Evolutionary conservation across 2,888 invertebrate species (phyloP).

Genomic region (Calephelis perditalis): DNA sequence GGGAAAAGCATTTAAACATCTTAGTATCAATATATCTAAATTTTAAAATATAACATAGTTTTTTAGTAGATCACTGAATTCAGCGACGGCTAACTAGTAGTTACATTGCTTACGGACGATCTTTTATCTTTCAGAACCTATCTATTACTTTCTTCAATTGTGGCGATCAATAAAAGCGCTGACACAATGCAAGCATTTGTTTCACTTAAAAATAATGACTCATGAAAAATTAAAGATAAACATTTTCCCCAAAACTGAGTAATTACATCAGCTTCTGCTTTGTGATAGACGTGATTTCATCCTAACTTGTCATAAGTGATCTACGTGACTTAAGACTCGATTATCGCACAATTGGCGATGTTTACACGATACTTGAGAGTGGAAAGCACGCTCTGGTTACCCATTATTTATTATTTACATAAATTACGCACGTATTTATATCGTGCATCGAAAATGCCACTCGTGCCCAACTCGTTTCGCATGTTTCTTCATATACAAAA

Average conservation of each 20-base stretch:
- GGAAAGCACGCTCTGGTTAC: slow-evolving; percentile 19
- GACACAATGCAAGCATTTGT: no score
- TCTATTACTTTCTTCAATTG: no score
- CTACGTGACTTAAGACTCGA: slow-evolving; percentile 29
- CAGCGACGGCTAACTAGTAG: no score
- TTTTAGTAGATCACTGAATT: no score
- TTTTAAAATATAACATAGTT: no score
- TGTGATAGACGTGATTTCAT: slow-evolving; percentile 16
- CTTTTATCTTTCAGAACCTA: no score
- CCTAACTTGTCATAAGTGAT: slow-evolving; percentile 12
- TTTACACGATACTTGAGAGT: slow-evolving; percentile 23
- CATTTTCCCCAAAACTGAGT: background rate
- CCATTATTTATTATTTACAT: slow-evolving; percentile 14
- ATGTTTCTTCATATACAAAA: background rate
- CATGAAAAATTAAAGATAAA: no score
- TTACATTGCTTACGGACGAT: no score
- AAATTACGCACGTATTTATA: background rate
- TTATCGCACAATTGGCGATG: slow-evolving; percentile 24
- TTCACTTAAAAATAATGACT: no score
- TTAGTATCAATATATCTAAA: no score
- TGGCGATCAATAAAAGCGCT: no score
- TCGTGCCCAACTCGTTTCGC: slow-evolving; percentile 6
- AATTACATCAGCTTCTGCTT: slow-evolving; percentile 14
- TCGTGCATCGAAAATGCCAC: slow-evolving; percentile 5
- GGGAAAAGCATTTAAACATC: no score